Conservation (phyloP, 1,140 invertebrate species). For the Cydia splendana region DNA sequence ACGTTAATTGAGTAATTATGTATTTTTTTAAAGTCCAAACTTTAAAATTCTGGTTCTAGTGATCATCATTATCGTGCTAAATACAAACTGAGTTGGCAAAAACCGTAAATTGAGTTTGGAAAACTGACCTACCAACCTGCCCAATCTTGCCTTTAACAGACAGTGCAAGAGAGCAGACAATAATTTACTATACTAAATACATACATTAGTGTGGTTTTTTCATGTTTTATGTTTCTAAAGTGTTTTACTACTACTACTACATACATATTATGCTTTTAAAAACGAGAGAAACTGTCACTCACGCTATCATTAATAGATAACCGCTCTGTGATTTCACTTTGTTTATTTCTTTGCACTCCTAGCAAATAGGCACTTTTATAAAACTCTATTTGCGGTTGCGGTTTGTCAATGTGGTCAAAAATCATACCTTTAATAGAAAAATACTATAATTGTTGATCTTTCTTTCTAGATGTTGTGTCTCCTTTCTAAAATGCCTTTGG, state of each 20-base stretch:
- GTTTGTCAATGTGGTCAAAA: background rate
- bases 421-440: background rate
- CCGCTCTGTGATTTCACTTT: background rate
- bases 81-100: background rate
- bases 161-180: no score
- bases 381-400: background rate
- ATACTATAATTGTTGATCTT: no score
- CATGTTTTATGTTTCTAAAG: no score
- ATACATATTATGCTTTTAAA: no score
- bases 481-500: no score
- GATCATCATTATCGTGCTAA: no score
- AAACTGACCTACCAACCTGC: background rate
- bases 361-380: background rate
- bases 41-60: background rate
- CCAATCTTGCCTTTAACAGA: no score
- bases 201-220: no score
- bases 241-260: no score
- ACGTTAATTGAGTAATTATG: background rate
- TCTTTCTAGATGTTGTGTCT: no score
- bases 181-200: no score
- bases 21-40: background rate
- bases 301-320: background rate
- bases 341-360: conserved; percentile 4
- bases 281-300: background rate
- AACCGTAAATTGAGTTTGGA: background rate